phyloP scores from a whole-genome alignment of 92 coral and sea anemone genomes.

The Epizoanthus ramosus region DNA sequence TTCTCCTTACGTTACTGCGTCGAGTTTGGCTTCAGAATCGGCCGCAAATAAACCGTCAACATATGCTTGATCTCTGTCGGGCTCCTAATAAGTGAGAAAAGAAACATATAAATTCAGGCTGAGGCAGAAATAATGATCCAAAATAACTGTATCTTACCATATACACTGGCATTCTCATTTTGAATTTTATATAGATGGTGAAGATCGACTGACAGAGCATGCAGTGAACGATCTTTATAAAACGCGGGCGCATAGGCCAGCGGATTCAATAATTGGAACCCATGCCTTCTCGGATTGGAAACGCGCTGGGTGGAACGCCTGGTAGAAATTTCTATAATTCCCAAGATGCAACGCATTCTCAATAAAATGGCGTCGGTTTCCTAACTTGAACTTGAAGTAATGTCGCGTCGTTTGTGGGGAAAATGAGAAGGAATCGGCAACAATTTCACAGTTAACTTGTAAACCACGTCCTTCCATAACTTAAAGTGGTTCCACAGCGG shows the following conservation, averaged over 20 bases:
- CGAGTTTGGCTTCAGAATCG: conserved; percentile 78
- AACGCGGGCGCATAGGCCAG: conserved; percentile 1
- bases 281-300: too few species aligned
- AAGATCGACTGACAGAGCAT: too few species aligned
- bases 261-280: too few species aligned
- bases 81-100: conserved; percentile 65
- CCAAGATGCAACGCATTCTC: not conserved
- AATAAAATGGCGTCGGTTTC: not conserved
- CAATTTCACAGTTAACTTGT: not conserved
- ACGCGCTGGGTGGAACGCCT: too few species aligned
- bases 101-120: not conserved
- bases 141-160: conserved; percentile 52
- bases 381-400: not conserved
- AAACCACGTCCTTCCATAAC: too few species aligned
- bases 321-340: not conserved
- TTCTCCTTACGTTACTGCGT: conserved; percentile 87
- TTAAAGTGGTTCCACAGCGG: too few species aligned
- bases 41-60: conserved; percentile 75
- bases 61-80: conserved; percentile 75
- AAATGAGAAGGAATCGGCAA: not conserved
- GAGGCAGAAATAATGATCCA: not conserved
- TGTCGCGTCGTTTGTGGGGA: not conserved
- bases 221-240: not conserved
- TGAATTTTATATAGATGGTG: conserved; percentile 14
- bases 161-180: conserved; percentile 89